phyloP scores from a whole-genome alignment of 2,888 invertebrate species.

The Tenthredo notha region DNA sequence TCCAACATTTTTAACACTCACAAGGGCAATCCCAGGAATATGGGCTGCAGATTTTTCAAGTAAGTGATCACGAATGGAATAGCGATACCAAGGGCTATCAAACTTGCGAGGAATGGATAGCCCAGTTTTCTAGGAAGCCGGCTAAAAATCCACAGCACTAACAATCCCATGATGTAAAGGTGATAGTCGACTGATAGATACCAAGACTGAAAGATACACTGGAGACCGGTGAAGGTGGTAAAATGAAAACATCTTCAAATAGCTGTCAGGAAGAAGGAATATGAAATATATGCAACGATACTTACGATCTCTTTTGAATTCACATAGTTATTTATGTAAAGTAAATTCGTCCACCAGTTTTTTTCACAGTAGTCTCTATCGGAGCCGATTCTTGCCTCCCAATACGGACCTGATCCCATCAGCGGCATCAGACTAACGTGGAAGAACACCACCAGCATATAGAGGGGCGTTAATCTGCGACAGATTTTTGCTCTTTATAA shows the following conservation, averaged over 20 bases:
- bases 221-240: constrained; percentile 7
- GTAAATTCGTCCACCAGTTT: constrained; percentile 69
- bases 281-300: not conserved
- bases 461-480: constrained; percentile 68
- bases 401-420: constrained; percentile 70
- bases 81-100: constrained; percentile 62
- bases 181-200: constrained; percentile 68
- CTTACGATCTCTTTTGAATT: constrained; percentile 62
- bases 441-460: constrained; percentile 67
- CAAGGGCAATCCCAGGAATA: constrained; percentile 64
- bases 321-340: constrained; percentile 72
- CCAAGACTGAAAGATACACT: constrained; percentile 71
- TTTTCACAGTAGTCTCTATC: constrained; percentile 64
- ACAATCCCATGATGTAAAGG: constrained; percentile 62
- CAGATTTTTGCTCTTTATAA: not conserved
- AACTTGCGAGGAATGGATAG: constrained; percentile 63
- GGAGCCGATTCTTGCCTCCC: constrained; percentile 63
- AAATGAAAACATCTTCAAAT: not conserved
- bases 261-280: not conserved
- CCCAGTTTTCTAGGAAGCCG: constrained; percentile 66
- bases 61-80: constrained; percentile 66
- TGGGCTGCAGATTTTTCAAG: constrained; percentile 61
- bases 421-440: constrained; percentile 64
- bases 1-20: constrained; percentile 61
- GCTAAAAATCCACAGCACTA: constrained; percentile 64